Percentiles rank a stretch among this genome's conserved stretches.
Evolutionary conservation across 2,888 invertebrate genomes (phyloP).

Genomic region (Prosopocoilus inquinatus): DNA sequence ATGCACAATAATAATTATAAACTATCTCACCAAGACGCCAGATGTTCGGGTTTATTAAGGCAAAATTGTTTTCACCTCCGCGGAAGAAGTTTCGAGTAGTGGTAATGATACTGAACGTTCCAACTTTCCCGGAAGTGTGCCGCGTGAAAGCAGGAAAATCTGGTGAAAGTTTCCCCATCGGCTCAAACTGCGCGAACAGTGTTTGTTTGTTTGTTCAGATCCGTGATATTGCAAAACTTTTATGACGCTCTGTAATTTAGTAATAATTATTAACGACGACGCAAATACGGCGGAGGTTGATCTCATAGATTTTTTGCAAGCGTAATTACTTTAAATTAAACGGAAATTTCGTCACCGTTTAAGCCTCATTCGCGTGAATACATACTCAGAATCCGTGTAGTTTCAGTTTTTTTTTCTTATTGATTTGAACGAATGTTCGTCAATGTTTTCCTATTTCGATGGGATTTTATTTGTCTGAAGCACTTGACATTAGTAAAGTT

Average conservation of each 20-base stretch:
- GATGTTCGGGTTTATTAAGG: too few relatives aligned
- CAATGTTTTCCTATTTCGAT: too few relatives aligned
- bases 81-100: background rate
- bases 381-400: too few relatives aligned
- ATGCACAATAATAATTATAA: too few relatives aligned
- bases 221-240: slow-evolving; percentile 3
- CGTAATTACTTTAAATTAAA: background rate
- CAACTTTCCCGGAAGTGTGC: slow-evolving; percentile 36
- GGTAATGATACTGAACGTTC: slow-evolving; percentile 1
- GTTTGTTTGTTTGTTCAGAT: background rate
- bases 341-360: background rate
- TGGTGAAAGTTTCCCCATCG: slow-evolving; percentile 31
- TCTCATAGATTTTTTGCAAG: background rate
- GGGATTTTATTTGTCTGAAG: too few relatives aligned
- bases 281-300: background rate
- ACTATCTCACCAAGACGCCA: too few relatives aligned
- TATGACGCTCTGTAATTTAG: background rate
- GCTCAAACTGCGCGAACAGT: background rate
- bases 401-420: too few relatives aligned
- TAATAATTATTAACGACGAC: background rate
- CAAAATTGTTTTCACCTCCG: background rate
- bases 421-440: too few relatives aligned
- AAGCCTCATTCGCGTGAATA: too few relatives aligned
- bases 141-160: slow-evolving; percentile 35
- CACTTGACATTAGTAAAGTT: too few relatives aligned